A percentile compares a stretch with the other conserved stretches of the same genome.
These are phyloP conservation scores for Tarsius wallacei DNA, from an alignment of 2,797 vertebrate genomes.

Conservation along the genomic window DNA sequence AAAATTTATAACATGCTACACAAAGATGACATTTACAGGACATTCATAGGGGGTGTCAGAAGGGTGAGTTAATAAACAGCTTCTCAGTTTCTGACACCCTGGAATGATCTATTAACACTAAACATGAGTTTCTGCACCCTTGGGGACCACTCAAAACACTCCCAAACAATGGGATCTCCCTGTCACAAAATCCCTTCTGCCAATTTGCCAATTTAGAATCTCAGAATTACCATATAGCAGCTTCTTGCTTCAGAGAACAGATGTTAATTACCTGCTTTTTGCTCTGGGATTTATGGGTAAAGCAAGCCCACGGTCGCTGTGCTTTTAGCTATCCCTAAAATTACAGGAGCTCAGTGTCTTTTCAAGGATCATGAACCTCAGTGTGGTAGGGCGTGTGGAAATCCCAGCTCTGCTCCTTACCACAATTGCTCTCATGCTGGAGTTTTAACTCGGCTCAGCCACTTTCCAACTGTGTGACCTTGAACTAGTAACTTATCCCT, in stretches of 20 bases:
- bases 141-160: neutral
- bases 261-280: neutral
- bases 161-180: neutral
- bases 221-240: neutral
- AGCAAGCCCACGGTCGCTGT: neutral
- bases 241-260: neutral
- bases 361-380: neutral
- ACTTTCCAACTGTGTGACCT: neutral
- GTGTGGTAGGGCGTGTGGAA: fast-evolving
- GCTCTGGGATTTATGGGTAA: neutral
- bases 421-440: fast-evolving
- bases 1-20: neutral
- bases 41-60: neutral
- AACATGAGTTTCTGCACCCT: neutral
- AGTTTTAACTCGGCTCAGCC: neutral
- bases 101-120: neutral
- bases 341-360: neutral
- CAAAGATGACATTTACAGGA: neutral
- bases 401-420: no score
- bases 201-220: neutral
- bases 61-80: neutral
- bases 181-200: neutral
- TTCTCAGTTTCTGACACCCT: conserved; percentile 5
- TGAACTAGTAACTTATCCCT: neutral
- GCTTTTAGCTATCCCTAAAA: neutral